phyloP scores from a whole-genome alignment of 2,797 vertebrate species.

The Pantherophis vulpinus region DNA sequence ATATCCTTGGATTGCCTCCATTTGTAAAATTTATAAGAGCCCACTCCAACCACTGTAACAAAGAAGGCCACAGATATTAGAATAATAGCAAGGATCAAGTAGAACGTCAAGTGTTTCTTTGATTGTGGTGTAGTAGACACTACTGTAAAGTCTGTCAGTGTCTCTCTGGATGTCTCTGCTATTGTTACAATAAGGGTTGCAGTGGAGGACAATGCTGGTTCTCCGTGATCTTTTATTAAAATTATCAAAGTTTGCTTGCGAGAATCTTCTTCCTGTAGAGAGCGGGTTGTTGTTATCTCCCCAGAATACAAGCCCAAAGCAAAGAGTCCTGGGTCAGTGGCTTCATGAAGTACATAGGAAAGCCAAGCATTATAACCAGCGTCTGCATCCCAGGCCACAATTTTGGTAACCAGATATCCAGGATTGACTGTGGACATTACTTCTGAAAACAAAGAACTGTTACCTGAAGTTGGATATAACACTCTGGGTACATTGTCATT shows the following conservation, averaged over 20 bases:
- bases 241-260: slow-evolving; percentile 76
- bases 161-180: slow-evolving; percentile 75
- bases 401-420: slow-evolving; percentile 78
- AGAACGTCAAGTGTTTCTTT: slow-evolving; percentile 78
- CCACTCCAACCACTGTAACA: slow-evolving; percentile 70
- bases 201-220: slow-evolving; percentile 74
- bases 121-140: slow-evolving; percentile 67
- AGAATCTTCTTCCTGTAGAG: slow-evolving; percentile 76
- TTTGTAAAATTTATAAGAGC: slow-evolving; percentile 74
- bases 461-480: slow-evolving; percentile 71
- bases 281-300: slow-evolving; percentile 76
- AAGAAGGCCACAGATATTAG: slow-evolving; percentile 81
- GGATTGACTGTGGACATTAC: slow-evolving; percentile 70
- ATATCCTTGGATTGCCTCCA: slow-evolving; percentile 73
- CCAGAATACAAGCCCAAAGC: slow-evolving; percentile 72
- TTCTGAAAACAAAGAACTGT: slow-evolving; percentile 61
- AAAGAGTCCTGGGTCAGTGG: slow-evolving; percentile 81
- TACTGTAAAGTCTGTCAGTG: slow-evolving; percentile 71
- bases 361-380: slow-evolving; percentile 87
- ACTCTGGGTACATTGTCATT: slow-evolving; percentile 81
- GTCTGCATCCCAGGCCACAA: slow-evolving; percentile 81
- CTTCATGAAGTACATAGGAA: slow-evolving; percentile 77
- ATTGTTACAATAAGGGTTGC: slow-evolving; percentile 77
- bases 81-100: slow-evolving; percentile 79
- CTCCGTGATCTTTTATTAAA: slow-evolving; percentile 76